Evolutionary conservation across 2,113 vertebrate genomes (phyloP).

Genomic region (Silurus asotus): DNA sequence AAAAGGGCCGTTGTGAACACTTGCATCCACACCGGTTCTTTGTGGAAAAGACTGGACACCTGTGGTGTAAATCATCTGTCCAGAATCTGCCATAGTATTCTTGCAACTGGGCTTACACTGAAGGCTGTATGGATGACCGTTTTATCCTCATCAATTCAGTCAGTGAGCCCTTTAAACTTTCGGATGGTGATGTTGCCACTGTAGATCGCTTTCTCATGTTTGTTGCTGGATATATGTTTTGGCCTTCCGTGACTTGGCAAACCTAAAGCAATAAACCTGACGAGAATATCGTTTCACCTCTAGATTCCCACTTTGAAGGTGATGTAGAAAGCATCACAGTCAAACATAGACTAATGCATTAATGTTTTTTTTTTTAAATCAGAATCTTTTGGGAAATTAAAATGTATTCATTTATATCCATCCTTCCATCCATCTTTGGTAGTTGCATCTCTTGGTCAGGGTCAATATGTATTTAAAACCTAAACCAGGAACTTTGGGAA

Average conservation of each 20-base stretch:
- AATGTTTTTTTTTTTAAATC: not conserved
- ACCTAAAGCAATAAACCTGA: not conserved
- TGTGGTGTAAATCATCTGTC: not conserved
- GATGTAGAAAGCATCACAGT: not conserved
- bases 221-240: constrained; percentile 4
- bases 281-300: not conserved
- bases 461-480: not conserved
- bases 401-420: not conserved
- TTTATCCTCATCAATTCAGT: not conserved
- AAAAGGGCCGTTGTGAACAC: too few relatives aligned
- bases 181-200: too few relatives aligned
- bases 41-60: not conserved
- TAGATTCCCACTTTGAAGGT: not conserved
- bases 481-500: not conserved
- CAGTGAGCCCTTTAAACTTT: not conserved
- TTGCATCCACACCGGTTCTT: too few relatives aligned
- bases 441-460: not conserved
- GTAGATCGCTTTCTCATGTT: not conserved
- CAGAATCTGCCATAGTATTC: not conserved
- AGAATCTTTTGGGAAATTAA: not conserved
- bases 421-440: too few relatives aligned
- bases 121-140: not conserved
- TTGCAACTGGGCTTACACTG: not conserved
- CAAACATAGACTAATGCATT: not conserved
- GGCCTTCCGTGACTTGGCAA: not conserved